These are phyloP conservation scores for Muraenolepis orangiensis DNA, from an alignment of 2,797 vertebrate species.

Conservation along the genomic window DNA sequence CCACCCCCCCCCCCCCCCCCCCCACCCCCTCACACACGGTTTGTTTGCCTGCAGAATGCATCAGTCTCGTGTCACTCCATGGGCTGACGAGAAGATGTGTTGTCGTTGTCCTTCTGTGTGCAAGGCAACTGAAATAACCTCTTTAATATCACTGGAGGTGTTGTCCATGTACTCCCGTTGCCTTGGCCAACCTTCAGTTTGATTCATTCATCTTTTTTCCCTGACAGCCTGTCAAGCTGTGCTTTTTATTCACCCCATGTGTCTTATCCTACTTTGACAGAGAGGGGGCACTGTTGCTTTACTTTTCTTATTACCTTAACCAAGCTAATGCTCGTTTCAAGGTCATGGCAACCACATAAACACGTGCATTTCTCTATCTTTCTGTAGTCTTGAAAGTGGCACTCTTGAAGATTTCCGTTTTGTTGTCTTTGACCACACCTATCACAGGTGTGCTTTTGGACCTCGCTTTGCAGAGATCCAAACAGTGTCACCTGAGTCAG, in stretches of 20 bases:
- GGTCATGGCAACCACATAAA: not conserved
- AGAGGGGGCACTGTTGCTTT: slow-evolving; percentile 59
- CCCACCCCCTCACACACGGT: slow-evolving; percentile 22
- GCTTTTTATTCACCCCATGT: slow-evolving; percentile 6
- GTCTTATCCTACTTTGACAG: slow-evolving; percentile 45
- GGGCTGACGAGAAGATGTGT: slow-evolving; percentile 17
- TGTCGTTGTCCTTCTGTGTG: slow-evolving; percentile 39
- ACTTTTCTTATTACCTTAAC: slow-evolving; percentile 17
- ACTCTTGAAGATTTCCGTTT: not conserved
- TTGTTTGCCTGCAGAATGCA: slow-evolving; percentile 38
- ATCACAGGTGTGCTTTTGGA: no score
- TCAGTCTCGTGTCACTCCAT: slow-evolving; percentile 32
- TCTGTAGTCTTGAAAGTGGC: not conserved
- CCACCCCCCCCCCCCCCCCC: no score
- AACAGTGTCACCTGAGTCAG: no score
- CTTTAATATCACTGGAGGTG: slow-evolving; percentile 17
- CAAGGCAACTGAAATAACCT: slow-evolving; percentile 49
- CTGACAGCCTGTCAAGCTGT: slow-evolving; percentile 31
- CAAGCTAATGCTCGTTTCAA: not conserved
- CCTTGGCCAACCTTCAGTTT: slow-evolving; percentile 45
- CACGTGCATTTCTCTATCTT: not conserved
- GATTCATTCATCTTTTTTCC: slow-evolving; percentile 49
- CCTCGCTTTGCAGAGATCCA: no score
- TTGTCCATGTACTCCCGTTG: slow-evolving; percentile 49
- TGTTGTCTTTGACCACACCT: no score